Evolutionary conservation across 2,113 vertebrate species (phyloP), one percentile per base, ranked within the genome.

Genomic region (Podarcis muralis): DNA sequence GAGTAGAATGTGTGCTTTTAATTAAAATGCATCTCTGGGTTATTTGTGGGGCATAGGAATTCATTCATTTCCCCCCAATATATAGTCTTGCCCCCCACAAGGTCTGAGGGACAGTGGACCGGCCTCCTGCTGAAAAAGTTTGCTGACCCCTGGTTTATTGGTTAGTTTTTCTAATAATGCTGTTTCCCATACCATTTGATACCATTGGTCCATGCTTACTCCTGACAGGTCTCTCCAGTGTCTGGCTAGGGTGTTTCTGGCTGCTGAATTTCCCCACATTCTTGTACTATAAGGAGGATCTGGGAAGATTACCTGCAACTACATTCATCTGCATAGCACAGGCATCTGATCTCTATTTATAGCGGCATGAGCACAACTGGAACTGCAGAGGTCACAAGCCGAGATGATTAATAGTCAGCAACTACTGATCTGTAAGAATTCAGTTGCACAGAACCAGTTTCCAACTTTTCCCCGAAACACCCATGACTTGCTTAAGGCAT

Each of bases 251-350:
- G n/a, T 25, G 11, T 12, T 27, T 30, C 25, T 71, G 69, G 27
- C 7, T 30, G 69, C 69, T 71, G 25, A 53, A 53, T 53, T 53
- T 12, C 48, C 48, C 48, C 11, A 53, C 43, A 22, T 37, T 72
- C 68, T 59, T 65, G 35, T 25, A 68, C 3, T 35, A 66, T 43
- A 83, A 62, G 27, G 9, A 62, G 72, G 86, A 76, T 81, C 68
- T 72, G 69, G 69, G 72, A 69, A 81, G 84, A 82, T 69, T 11
- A 86, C 32, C 68, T 91, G 88, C 48, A 76, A 62, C 83, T n/a
- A 5, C 9, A 13, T 82, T 48, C 89, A 62, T 81, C 37, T 88
- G 40, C 82, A 87, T 83, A 85, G 37, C 76, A 4, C 27, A 18
- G 30, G 9, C 35, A 48, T 75, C 37, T 74, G 77, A 90, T 15